phyloP scores from a whole-genome alignment of 1,140 invertebrate species.

The Euura lappo region DNA sequence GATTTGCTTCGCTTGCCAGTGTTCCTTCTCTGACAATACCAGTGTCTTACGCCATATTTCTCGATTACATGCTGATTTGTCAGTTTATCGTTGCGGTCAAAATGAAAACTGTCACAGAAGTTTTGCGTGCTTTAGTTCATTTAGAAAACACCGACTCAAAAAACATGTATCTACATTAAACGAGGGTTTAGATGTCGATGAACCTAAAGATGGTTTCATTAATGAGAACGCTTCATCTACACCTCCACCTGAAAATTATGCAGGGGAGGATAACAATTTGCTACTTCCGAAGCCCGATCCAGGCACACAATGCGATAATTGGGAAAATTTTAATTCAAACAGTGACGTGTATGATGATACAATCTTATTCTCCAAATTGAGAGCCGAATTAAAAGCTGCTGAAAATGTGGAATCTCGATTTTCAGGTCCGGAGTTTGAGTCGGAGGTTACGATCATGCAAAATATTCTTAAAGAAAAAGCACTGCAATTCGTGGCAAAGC shows the following conservation, averaged over 20 bases:
- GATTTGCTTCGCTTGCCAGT: background rate
- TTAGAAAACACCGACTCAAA: background rate
- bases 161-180: background rate
- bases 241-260: background rate
- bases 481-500: background rate
- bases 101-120: background rate
- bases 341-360: no score
- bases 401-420: no score
- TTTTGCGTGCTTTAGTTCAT: background rate
- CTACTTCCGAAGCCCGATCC: background rate
- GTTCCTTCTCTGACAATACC: background rate
- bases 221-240: background rate
- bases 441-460: background rate
- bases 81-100: background rate
- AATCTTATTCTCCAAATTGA: no score
- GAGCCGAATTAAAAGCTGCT: no score
- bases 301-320: background rate
- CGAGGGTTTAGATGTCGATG: background rate
- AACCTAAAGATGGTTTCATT: background rate
- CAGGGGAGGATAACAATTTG: background rate
- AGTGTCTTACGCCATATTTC: background rate
- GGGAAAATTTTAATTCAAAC: no score
- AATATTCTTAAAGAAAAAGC: background rate
- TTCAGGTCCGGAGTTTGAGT: background rate
- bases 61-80: background rate